Evolutionary conservation across 92 coral and sea anemone genomes (phyloP).

Genomic region (Umimayanthus chanpuru): DNA sequence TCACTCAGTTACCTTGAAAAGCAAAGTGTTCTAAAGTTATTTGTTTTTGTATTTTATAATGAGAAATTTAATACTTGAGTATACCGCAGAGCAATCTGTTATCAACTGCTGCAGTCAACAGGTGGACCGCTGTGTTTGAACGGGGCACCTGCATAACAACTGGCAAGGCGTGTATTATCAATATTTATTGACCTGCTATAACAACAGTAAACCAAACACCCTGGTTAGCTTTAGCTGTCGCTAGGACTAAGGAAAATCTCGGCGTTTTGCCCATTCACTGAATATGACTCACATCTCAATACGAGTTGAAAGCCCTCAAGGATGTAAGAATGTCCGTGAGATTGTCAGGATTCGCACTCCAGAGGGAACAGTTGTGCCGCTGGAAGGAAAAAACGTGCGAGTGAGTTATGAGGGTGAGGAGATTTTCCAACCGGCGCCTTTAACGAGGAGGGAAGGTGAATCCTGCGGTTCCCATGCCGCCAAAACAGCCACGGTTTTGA

Average conservation of each 20-base stretch:
- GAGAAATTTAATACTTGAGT: neutral
- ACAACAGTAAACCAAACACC: neutral
- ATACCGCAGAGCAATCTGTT: neutral
- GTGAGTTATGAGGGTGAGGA: neutral
- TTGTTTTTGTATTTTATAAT: neutral
- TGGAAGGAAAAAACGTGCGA: neutral
- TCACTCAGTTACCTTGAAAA: neutral
- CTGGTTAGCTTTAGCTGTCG: constrained; percentile 18
- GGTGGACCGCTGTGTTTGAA: constrained; percentile 14
- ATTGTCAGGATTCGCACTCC: constrained; percentile 60
- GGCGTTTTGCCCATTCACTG: neutral
- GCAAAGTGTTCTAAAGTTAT: neutral
- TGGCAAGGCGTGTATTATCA: constrained; percentile 7
- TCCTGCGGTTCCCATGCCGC: neutral
- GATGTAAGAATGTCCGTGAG: constrained; percentile 45
- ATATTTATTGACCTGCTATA: constrained; percentile 5
- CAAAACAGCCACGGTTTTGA: neutral
- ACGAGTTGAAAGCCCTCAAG: constrained; percentile 48
- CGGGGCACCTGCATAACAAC: constrained; percentile 25
- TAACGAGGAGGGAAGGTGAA: neutral
- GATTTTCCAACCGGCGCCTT: neutral
- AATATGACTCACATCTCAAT: constrained; percentile 58
- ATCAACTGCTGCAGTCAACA: neutral
- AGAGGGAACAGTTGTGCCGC: constrained; percentile 42
- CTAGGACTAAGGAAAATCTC: constrained; percentile 12